Conservation (phyloP, 2,113 vertebrate species). For the Anseranas semipalmata region DNA sequence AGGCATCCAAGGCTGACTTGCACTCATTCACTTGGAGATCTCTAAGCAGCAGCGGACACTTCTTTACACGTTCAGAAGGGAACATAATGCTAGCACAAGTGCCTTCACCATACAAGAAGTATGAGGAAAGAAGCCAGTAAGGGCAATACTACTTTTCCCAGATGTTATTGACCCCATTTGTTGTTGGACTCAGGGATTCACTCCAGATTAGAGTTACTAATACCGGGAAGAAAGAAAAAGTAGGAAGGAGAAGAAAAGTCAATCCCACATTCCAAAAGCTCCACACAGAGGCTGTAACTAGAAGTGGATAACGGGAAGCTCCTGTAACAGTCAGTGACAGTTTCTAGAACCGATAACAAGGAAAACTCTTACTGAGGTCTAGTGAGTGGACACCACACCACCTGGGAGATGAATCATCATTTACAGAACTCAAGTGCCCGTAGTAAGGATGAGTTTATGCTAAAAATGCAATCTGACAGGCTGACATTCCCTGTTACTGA, state of each 20-base stretch:
- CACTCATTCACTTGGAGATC: not conserved
- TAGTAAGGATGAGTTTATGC: not conserved
- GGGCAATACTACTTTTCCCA: not conserved
- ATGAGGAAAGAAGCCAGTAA: not conserved
- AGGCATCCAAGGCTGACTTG: not conserved
- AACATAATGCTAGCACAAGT: not conserved
- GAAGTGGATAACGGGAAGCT: slow-evolving; percentile 7
- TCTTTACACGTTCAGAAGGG: not conserved
- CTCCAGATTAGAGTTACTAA: not conserved
- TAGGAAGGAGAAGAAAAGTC: not conserved
- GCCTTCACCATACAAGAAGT: not conserved
- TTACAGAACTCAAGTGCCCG: not conserved
- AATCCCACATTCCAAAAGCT: slow-evolving; percentile 50
- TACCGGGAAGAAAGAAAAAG: not conserved
- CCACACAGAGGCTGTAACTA: slow-evolving; percentile 52
- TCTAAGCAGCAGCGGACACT: not conserved
- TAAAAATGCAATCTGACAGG: slow-evolving; percentile 28
- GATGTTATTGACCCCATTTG: not conserved
- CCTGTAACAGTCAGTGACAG: not conserved
- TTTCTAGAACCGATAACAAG: not conserved
- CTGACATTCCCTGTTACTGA: not conserved
- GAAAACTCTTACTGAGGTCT: not conserved
- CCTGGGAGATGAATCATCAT: slow-evolving; percentile 8
- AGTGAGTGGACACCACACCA: not conserved
- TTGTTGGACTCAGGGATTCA: not conserved